Evolutionary conservation across 2,888 invertebrate species (phyloP), one percentile per base, ranked within the genome.

Genomic region (Cataglyphis albicans): DNA sequence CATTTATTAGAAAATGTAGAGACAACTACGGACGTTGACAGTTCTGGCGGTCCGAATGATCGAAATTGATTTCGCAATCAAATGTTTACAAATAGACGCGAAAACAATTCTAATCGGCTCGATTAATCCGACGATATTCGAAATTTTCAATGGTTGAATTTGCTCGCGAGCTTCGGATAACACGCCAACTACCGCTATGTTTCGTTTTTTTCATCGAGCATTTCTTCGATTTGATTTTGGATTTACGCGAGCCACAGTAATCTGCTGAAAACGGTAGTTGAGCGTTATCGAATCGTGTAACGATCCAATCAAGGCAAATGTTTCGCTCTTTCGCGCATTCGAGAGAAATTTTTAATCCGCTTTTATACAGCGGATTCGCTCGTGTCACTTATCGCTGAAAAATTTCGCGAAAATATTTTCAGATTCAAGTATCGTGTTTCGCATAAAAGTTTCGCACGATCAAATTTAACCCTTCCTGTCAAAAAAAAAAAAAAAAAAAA

Each of bases 21-120:
- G 32, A 64, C 12, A 32, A 38, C 1, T 57, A 81, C 81, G 25
- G 15, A 2, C 4, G 4, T 15, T 55, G 64, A 38, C 63, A 75
- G 12, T 55, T 65, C 76, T 32, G 68, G 35, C 64, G 52, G 57
- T 55, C 86, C 75, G 82, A 84, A 72, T 81, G 78, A 88, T 87
- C 85, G 84, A 61, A 87, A 89, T 85, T 80, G 84, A 89, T 89
- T 82, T 82, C 32, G 73, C 83, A 72, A 88, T 83, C 82, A 86
- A 75, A 52, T 52, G 7, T 78, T 83, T 73, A 63, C 76, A 84
- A 83, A 83, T 82, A 76, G 59, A 65, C 29, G 74, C 67, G 78
- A 86, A 81, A 73, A 32, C 25, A 38, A 44, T 59, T 76, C 76
- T 84, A 86, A 84, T 87, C 82, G 73, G 15, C 38, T 55, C 29